These are phyloP conservation scores for Penelope pileata DNA, from an alignment of 2,113 vertebrate species.

Conservation along the genomic window DNA sequence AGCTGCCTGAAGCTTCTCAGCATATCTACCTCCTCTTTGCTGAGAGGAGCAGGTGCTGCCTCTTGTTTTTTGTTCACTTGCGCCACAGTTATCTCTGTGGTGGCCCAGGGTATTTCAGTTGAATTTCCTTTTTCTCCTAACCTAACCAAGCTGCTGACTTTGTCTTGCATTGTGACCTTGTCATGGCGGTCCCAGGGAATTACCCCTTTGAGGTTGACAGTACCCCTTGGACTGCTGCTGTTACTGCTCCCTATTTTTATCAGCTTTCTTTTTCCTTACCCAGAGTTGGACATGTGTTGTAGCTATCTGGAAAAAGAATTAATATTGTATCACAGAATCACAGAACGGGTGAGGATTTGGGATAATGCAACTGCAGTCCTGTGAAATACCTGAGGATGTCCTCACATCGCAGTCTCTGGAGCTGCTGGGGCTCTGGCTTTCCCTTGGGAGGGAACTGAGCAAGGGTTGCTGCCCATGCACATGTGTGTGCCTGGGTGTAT, in stretches of 20 bases:
- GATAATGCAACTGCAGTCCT: neutral
- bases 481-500: rapidly evolving
- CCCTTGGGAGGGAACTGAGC: neutral
- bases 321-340: neutral
- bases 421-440: neutral
- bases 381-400: neutral
- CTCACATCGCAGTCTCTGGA: rapidly evolving
- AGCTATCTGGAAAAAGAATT: neutral
- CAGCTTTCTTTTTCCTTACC: neutral
- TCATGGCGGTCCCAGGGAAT: neutral
- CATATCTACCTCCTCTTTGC: neutral
- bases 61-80: rapidly evolving
- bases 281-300: neutral
- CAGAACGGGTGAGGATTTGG: neutral
- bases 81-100: neutral
- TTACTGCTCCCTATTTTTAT: neutral
- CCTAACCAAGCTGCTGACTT: neutral
- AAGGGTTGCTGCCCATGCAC: neutral
- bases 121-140: neutral
- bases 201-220: neutral
- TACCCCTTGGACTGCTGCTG: neutral
- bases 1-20: neutral
- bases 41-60: neutral
- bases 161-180: neutral
- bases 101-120: neutral